phyloP scores from a whole-genome alignment of 2,113 vertebrate genomes.

The Tretioscincus oriximinensis region DNA sequence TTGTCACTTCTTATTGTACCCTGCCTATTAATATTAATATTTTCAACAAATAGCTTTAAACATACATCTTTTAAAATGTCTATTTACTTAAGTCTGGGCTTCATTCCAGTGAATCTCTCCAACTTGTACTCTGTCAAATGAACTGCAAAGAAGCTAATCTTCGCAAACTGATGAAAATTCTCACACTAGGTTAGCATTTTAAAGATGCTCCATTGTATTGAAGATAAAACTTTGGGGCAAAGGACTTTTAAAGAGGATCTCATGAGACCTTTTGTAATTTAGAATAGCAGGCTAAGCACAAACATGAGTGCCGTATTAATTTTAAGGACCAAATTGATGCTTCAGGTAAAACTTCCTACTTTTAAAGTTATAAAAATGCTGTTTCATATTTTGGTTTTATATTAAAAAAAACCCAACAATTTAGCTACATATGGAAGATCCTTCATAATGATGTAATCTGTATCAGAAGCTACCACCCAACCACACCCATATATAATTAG shows the following conservation, averaged over 20 bases:
- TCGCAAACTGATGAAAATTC: neutral
- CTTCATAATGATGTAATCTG: too few relatives aligned
- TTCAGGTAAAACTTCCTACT: neutral
- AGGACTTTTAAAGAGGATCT: neutral
- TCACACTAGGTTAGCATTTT: neutral
- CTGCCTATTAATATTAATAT: neutral
- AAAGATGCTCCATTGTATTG: neutral
- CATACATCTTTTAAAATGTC: neutral
- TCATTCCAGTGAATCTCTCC: neutral
- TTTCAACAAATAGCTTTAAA: neutral
- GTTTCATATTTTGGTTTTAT: too few relatives aligned
- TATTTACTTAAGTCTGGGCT: neutral
- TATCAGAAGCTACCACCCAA: too few relatives aligned
- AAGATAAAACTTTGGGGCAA: neutral
- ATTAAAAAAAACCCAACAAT: too few relatives aligned
- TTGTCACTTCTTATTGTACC: neutral
- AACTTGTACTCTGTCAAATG: neutral
- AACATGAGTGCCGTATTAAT: neutral
- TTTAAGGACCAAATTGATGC: neutral
- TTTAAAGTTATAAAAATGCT: neutral
- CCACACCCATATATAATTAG: too few relatives aligned
- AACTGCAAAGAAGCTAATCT: neutral
- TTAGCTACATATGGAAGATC: too few relatives aligned
- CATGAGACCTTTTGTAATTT: neutral
- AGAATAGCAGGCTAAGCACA: neutral